These are phyloP conservation scores for Brachyptera putata DNA, from an alignment of 2,888 invertebrate species.

Conservation along the genomic window DNA sequence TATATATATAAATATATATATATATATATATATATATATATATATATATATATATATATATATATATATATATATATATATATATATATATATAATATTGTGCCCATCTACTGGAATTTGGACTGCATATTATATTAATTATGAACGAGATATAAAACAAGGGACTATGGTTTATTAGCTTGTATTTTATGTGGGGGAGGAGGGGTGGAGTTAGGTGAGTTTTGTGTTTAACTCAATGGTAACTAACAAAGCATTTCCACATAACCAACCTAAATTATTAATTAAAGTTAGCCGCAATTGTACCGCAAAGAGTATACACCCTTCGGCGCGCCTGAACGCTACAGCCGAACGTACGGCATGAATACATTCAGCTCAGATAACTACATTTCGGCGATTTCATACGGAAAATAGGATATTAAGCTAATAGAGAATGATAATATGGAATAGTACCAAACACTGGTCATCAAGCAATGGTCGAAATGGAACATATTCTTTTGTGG, in stretches of 20 bases:
- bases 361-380: background rate
- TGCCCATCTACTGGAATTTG: background rate
- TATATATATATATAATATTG: background rate
- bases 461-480: too few relatives aligned
- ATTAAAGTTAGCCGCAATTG: constrained; percentile 16
- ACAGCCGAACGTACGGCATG: background rate
- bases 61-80: too few relatives aligned
- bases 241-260: constrained; percentile 17
- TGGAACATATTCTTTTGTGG: too few relatives aligned
- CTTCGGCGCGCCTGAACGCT: background rate
- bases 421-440: background rate
- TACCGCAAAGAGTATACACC: constrained; percentile 6
- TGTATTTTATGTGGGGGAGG: constrained; percentile 15
- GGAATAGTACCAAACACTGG: too few relatives aligned
- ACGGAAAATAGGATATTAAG: background rate
- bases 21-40: too few relatives aligned
- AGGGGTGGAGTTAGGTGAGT: constrained; percentile 14
- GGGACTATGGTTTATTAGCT: constrained; percentile 12
- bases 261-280: constrained; percentile 17
- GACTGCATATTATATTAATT: background rate
- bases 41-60: too few relatives aligned
- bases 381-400: background rate
- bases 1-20: too few relatives aligned
- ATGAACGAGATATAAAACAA: background rate
- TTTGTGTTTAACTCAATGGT: background rate